These are phyloP conservation scores for Nematopogon swammerdamellus DNA, from an alignment of 2,888 invertebrate species.

Conservation along the genomic window DNA sequence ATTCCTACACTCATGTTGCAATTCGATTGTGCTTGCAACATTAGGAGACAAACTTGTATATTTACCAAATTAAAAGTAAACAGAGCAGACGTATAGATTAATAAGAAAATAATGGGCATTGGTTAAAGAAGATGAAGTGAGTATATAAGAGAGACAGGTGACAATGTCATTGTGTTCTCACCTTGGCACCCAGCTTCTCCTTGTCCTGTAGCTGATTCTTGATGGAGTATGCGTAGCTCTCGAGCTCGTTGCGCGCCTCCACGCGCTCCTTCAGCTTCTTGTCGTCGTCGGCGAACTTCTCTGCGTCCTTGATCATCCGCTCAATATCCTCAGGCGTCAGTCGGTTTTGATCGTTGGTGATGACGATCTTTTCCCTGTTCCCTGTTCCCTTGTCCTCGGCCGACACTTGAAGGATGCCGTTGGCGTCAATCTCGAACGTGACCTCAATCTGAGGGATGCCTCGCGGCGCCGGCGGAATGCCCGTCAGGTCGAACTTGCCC, in stretches of 20 bases:
- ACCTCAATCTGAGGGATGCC: slow-evolving; percentile 95
- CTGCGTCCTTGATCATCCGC: slow-evolving; percentile 98
- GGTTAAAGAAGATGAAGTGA: too few species aligned
- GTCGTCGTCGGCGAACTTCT: slow-evolving; percentile 98
- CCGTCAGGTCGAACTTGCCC: slow-evolving; percentile 97
- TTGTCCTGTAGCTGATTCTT: slow-evolving; percentile 97
- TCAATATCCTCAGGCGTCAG: slow-evolving; percentile 98
- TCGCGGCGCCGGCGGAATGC: slow-evolving; percentile 92
- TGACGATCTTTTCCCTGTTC: slow-evolving; percentile 97
- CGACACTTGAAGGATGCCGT: slow-evolving; percentile 92
- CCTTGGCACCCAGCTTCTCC: slow-evolving; percentile 93
- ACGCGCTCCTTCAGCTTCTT: slow-evolving; percentile 95
- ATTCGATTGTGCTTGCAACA: too few species aligned
- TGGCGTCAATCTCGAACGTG: slow-evolving; percentile 92
- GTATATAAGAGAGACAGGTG: too few species aligned
- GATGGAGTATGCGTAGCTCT: slow-evolving; percentile 95
- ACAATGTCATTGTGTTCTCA: too few species aligned
- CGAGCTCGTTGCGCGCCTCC: slow-evolving; percentile 94
- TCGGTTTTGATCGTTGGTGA: slow-evolving; percentile 97
- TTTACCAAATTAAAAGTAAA: too few species aligned
- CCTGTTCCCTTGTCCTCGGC: slow-evolving; percentile 99
- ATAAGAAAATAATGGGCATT: too few species aligned
- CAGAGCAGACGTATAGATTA: too few species aligned
- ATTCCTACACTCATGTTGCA: too few species aligned
- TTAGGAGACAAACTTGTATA: too few species aligned